Evolutionary conservation across 2,113 vertebrate species (phyloP).

Genomic region (Dipodomys ordii): DNA sequence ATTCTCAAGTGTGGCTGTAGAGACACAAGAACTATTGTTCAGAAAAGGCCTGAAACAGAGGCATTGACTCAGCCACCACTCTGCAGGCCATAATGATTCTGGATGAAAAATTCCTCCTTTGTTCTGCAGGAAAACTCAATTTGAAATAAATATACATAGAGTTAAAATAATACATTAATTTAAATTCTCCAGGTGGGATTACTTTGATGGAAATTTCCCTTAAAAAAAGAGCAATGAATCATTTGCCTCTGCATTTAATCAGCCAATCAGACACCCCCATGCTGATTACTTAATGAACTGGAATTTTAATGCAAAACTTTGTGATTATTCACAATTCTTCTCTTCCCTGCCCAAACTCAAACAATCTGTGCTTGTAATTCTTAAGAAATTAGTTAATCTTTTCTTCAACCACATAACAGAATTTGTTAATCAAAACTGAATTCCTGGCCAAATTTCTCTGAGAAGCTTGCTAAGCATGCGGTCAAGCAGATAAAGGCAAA

Average conservation of each 20-base stretch:
- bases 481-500: conserved; percentile 61
- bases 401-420: conserved; percentile 68
- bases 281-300: conserved; percentile 79
- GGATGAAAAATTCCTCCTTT: conserved; percentile 59
- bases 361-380: conserved; percentile 71
- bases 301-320: conserved; percentile 79
- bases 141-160: conserved; percentile 73
- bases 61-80: neutral
- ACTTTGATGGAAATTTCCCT: conserved; percentile 72
- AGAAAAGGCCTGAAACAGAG: neutral
- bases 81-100: neutral
- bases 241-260: conserved; percentile 78
- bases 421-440: conserved; percentile 77
- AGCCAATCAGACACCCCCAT: conserved; percentile 76
- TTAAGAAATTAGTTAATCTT: conserved; percentile 78
- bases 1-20: neutral
- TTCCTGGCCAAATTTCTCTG: conserved; percentile 64
- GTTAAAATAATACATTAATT: conserved; percentile 74
- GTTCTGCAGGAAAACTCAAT: conserved; percentile 62
- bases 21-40: neutral
- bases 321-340: conserved; percentile 74
- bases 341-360: neutral
- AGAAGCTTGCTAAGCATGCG: conserved; percentile 34
- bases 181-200: conserved; percentile 72
- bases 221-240: conserved; percentile 63